phyloP scores from a whole-genome alignment of 2,797 vertebrate genomes.

The Sparus aurata region DNA sequence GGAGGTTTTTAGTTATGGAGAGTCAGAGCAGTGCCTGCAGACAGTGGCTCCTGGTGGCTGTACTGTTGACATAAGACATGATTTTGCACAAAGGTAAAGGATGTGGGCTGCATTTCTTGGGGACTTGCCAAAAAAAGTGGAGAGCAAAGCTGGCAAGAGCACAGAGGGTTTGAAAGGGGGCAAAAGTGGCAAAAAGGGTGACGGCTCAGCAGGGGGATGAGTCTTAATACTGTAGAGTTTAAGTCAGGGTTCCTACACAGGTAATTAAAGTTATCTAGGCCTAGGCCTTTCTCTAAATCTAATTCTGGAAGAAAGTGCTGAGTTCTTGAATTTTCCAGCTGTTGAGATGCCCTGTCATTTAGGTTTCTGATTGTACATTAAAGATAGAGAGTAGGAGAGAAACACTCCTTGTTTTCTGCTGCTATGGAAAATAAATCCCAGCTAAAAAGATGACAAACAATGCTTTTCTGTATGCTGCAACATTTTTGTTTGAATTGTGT shows the following conservation, averaged over 20 bases:
- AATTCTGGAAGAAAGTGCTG: not conserved
- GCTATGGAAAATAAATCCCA: conserved; percentile 94
- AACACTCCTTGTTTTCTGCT: conserved; percentile 92
- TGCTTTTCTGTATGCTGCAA: conserved; percentile 97
- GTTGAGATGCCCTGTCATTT: conserved; percentile 61
- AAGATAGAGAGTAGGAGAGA: conserved; percentile 71
- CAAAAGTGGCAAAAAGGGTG: conserved; percentile 85
- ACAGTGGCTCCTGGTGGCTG: conserved; percentile 12
- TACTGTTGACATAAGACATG: conserved; percentile 87
- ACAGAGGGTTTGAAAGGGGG: conserved; percentile 57
- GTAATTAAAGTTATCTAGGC: not conserved
- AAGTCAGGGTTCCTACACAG: conserved; percentile 61
- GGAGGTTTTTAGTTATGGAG: conserved; percentile 78
- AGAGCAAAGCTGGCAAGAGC: conserved; percentile 80
- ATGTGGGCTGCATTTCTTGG: conserved; percentile 81
- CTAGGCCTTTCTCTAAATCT: conserved; percentile 23
- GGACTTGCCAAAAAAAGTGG: conserved; percentile 62
- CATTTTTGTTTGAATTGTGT: conserved; percentile 84
- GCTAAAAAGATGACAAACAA: conserved; percentile 77
- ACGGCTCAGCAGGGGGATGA: conserved; percentile 85
- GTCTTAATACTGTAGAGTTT: conserved; percentile 81
- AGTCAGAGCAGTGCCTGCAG: conserved; percentile 46
- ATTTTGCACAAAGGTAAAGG: conserved; percentile 94
- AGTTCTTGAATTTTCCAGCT: conserved; percentile 23
- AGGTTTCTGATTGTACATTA: conserved; percentile 90